Conservation (phyloP, 2,888 invertebrate genomes). For the Eupithecia inturbata region DNA sequence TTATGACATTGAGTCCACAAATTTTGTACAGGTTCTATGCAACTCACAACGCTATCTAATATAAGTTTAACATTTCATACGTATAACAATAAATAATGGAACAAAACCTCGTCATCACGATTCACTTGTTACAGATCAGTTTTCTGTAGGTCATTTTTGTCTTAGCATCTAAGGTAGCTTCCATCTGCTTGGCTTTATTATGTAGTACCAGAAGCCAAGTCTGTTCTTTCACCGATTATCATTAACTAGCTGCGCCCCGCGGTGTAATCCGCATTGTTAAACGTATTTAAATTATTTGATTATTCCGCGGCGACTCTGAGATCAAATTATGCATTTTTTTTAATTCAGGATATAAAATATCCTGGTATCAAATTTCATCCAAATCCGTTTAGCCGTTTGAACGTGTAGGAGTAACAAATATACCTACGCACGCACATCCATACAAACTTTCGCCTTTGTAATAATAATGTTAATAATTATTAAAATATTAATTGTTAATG, state of each 20-base stretch:
- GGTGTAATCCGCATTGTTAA: not conserved
- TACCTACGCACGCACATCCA: not conserved
- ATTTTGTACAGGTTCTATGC: not conserved
- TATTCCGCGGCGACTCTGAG: not conserved
- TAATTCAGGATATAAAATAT: not conserved
- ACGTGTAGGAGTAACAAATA: not conserved
- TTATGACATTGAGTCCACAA: not conserved
- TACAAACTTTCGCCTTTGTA: not conserved
- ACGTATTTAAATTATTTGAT: not conserved
- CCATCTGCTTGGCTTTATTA: not conserved
- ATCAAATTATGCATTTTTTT: too few relatives aligned
- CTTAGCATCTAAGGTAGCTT: not conserved
- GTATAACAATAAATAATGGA: not conserved
- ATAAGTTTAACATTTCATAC: not conserved
- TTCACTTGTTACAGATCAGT: not conserved
- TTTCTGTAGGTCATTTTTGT: not conserved
- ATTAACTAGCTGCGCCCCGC: not conserved
- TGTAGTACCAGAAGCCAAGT: not conserved
- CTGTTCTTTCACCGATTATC: not conserved
- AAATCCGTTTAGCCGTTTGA: not conserved
- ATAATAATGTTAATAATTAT: too few relatives aligned
- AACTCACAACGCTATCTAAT: not conserved
- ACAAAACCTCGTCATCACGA: not conserved
- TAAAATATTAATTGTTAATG: too few relatives aligned
- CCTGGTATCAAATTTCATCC: not conserved